Evolutionary conservation across 1,140 invertebrate species (phyloP), one percentile per base, ranked within the genome.

Genomic region (Penaeus japonicus): DNA sequence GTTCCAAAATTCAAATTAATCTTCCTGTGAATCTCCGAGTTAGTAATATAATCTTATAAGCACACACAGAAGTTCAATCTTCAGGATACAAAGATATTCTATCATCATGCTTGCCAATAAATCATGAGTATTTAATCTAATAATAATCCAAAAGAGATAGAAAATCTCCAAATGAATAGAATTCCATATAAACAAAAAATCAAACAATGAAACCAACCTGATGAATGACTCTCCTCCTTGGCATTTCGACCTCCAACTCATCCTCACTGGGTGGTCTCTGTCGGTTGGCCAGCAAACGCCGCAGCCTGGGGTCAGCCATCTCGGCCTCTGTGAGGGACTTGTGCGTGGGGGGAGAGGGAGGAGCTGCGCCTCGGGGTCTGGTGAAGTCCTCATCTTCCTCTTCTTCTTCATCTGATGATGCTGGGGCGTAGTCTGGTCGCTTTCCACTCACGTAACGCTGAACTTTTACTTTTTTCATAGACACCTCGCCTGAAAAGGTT

Each of bases 401-500:
- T 87, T 97, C 96, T 90, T 97, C 96, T 84, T 96, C 96, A 59
- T 96, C 96, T 84, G 95, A 96, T 17, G 94, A 95, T 32, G 94
- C 94, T 89, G 96, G 96, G 30, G 97, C 97, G 93, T 98, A 98
- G 92, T 98, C 97, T n/a, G 97, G 97, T 85, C 96, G 94, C 93
- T 98, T 98, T 70, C 97, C 97, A 54, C 97, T 97, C 81, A 98
- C 96, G 92, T 98, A 98, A 84, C 97, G 94, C 91, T 97, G 97
- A 0, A 98, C 97, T 93, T 98, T 98, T 2, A 98, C 97, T 92
- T 98, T 98, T 94, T 98, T 96, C 97, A 98, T 98, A 91, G 97
- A 97, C 87, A 98, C 93, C 94, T 98, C 96, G 92, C 97, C 97
- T 97, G 88, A 57, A 88, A 84, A 57, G 47, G 79, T 59, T 20